These are phyloP conservation scores for Drosophila parvula DNA, from an alignment of 1,140 invertebrate species.

Conservation along the genomic window DNA sequence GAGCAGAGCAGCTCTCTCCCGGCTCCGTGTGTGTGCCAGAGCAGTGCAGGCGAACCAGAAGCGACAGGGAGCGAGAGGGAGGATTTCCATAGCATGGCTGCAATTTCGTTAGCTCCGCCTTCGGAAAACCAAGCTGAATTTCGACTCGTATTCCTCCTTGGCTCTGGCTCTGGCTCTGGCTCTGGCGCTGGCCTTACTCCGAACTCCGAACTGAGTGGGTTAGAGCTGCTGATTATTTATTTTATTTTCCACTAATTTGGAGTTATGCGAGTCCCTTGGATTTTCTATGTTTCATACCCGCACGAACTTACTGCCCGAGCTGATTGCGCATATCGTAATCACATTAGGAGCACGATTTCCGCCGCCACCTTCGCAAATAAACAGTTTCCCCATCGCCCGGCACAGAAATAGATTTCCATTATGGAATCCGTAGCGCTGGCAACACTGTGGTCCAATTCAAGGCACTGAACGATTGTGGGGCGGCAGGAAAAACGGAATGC, in stretches of 20 bases:
- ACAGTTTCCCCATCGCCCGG: not conserved
- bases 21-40: constrained; percentile 32
- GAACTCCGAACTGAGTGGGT: constrained; percentile 37
- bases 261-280: constrained; percentile 56
- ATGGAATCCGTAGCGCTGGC: constrained; percentile 9
- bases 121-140: constrained; percentile 19
- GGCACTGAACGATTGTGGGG: constrained; percentile 2
- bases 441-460: constrained; percentile 16
- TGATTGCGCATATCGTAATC: constrained; percentile 30
- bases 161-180: not conserved
- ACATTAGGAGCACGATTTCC: constrained; percentile 14
- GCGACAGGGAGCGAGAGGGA: constrained; percentile 42
- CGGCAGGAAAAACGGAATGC: constrained; percentile 7
- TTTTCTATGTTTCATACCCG: not conserved
- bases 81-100: constrained; percentile 66
- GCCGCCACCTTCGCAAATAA: constrained; percentile 8
- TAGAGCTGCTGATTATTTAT: constrained; percentile 54
- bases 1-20: constrained; percentile 10
- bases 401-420: constrained; percentile 31
- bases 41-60: constrained; percentile 25
- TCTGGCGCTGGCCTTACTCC: constrained; percentile 6
- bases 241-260: constrained; percentile 64
- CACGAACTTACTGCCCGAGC: not conserved
- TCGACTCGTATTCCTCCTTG: constrained; percentile 4
- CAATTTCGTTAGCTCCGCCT: constrained; percentile 69